Evolutionary conservation across 2,797 vertebrate genomes (phyloP).

Genomic region (Meda fulgida): DNA sequence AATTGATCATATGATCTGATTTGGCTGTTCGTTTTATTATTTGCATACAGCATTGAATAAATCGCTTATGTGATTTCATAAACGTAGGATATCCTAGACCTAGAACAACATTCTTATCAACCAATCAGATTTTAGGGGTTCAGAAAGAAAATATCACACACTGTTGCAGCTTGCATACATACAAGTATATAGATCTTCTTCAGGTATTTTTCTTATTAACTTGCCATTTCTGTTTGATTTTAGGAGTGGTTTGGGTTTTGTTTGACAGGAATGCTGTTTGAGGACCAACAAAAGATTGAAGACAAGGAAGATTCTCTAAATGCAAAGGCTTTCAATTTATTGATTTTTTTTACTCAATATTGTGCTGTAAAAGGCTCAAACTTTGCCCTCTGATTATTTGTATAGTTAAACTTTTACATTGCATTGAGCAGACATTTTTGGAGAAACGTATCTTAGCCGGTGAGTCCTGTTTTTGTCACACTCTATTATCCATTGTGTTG

Average conservation of each 20-base stretch:
- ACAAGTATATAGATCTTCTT: too few species aligned
- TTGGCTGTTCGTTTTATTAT: background rate
- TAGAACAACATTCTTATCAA: background rate
- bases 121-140: background rate
- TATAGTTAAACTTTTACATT: constrained; percentile 5
- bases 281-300: background rate
- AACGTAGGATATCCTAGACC: background rate
- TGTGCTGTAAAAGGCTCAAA: background rate
- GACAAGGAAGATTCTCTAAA: background rate
- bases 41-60: background rate
- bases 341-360: background rate
- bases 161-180: too few species aligned
- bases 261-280: background rate
- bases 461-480: background rate
- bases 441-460: background rate
- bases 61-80: background rate
- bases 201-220: background rate
- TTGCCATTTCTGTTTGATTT: background rate
- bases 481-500: constrained; percentile 2
- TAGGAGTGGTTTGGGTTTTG: background rate
- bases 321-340: background rate
- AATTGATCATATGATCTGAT: background rate
- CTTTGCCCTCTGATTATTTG: background rate
- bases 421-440: background rate
- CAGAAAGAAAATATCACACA: too few species aligned